These are phyloP conservation scores for Cheilosia vulpina DNA, from an alignment of 2,888 invertebrate genomes.

Conservation along the genomic window DNA sequence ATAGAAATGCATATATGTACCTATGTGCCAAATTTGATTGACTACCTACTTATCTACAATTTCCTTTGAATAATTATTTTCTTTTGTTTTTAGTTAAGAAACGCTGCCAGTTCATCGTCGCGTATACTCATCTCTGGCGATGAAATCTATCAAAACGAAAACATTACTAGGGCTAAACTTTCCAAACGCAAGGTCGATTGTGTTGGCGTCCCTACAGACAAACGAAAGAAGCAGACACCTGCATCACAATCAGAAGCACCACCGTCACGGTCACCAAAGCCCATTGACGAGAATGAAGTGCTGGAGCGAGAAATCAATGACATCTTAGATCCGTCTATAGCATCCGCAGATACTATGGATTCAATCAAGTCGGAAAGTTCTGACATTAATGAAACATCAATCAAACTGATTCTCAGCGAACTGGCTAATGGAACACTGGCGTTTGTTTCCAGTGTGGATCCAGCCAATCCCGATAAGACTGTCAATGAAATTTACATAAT, in stretches of 20 bases:
- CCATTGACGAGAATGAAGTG: constrained; percentile 26
- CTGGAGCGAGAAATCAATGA: constrained; percentile 41
- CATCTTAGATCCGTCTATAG: constrained; percentile 23
- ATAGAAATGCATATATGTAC: too few species aligned
- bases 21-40: too few species aligned
- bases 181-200: constrained; percentile 76
- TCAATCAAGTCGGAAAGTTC: constrained; percentile 44
- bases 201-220: constrained; percentile 19
- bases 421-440: constrained; percentile 81
- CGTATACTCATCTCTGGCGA: constrained; percentile 78
- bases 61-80: background rate
- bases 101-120: constrained; percentile 76
- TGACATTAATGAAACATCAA: constrained; percentile 78
- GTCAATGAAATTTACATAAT: constrained; percentile 82
- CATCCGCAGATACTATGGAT: constrained; percentile 40
- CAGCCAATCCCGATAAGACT: constrained; percentile 79
- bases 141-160: constrained; percentile 80
- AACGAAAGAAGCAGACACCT: constrained; percentile 44
- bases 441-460: constrained; percentile 81
- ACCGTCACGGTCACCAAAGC: background rate
- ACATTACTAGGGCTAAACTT: constrained; percentile 77
- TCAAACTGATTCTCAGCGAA: constrained; percentile 80
- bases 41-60: too few species aligned
- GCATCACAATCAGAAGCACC: background rate
- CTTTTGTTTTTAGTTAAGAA: constrained; percentile 58